Base-by-base conservation (phyloP, 2,113 vertebrate species). In the Protobothrops flavoviridis region DNA sequence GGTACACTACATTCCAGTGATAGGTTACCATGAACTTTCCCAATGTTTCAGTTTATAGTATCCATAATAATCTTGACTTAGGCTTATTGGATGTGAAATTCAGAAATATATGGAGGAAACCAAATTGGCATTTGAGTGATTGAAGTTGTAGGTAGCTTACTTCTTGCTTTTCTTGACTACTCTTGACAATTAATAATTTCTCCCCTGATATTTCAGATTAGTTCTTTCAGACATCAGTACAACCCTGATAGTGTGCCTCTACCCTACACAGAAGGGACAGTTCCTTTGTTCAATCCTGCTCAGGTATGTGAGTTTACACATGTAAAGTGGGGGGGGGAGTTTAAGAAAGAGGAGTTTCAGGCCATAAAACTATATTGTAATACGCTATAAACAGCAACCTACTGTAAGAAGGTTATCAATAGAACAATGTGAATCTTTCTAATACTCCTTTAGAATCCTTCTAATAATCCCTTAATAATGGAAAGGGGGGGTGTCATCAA, bases 281-380 rank as follows among this genome's bases (percentile, higher is more conserved):
- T 98, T 24, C 98, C 98, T 5, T 96, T 98, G 93, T 98, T 97
- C 95, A 98, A 97, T 57, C 98, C 98, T 29, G 59, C 69, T 56
- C 97, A 98, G 93, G 91, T 98, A 0, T 93, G 64, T 48, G 61
- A 52, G 21, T 33, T 26, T 69, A 48, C 29, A 87, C 50, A 52
- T 87, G 29, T 52, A 29, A 52, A 17, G 15, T 29, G 5, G 0
- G 5, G 64, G 5, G 33, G 2, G 33, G 69, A 15, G 15, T 6
- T 74, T 39, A 81, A 21, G 17, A 81, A 81, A 81, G 50, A 53
- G 26, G 5, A 29, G 4, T 20, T 88, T 88, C 87, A 88, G 29
- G 15, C 15, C 29, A 50, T 8, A n/a, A 53, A 53, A 0, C 48
- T 52, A 45, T 87, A n/a, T 74, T 87, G 26, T 52, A 87, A 87